Evolutionary conservation across 2,113 vertebrate genomes (phyloP).

Genomic region (Stegostoma tigrinum): DNA sequence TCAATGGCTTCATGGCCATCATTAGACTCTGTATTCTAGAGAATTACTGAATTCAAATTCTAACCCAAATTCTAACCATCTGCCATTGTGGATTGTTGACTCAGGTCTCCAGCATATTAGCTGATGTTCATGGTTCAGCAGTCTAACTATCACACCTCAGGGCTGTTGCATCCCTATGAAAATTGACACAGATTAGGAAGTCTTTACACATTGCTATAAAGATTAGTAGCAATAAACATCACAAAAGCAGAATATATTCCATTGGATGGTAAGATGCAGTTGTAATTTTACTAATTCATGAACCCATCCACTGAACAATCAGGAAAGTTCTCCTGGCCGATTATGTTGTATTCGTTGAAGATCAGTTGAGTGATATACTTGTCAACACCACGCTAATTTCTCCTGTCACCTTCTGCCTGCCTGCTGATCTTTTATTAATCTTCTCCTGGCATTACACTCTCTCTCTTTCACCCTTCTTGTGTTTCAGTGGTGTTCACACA

Average conservation of each 20-base stretch:
- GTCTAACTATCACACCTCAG: too few species aligned
- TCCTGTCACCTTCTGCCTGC: neutral
- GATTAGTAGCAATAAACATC: neutral
- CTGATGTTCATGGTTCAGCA: too few species aligned
- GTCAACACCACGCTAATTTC: neutral
- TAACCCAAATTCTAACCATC: too few species aligned
- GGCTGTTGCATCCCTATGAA: too few species aligned
- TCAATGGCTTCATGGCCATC: too few species aligned
- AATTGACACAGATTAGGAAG: neutral
- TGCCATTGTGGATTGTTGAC: too few species aligned
- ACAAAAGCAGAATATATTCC: neutral
- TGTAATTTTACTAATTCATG: constrained; percentile 1
- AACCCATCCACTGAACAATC: neutral
- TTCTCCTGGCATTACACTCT: neutral
- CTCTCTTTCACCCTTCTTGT: neutral
- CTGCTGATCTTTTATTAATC: neutral
- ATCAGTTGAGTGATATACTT: neutral
- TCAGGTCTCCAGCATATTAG: too few species aligned
- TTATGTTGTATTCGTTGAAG: neutral
- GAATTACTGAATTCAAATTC: too few species aligned
- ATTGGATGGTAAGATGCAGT: neutral
- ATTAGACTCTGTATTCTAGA: too few species aligned
- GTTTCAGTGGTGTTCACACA: neutral
- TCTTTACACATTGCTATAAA: neutral
- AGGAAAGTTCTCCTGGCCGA: neutral